Conservation (phyloP, 1,140 invertebrate genomes). For the Calliphora vicina region DNA sequence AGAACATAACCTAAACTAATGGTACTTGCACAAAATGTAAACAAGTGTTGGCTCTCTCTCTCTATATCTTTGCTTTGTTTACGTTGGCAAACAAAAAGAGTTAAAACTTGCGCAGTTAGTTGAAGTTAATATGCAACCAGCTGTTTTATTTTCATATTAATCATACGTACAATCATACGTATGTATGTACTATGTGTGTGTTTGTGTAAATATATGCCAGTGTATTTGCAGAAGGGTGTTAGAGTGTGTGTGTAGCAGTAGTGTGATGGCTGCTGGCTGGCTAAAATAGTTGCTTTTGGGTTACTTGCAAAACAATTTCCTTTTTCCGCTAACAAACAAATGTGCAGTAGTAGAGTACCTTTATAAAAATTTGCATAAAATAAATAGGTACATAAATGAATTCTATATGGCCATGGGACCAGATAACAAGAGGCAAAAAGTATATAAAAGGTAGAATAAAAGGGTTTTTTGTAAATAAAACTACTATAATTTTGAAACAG, state of each 20-base stretch:
- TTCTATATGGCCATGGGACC: too few species aligned
- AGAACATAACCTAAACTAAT: background rate
- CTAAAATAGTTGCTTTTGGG: background rate
- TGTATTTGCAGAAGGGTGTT: too few species aligned
- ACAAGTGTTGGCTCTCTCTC: background rate
- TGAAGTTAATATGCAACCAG: background rate
- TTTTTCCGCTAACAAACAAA: background rate
- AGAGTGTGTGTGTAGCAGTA: too few species aligned
- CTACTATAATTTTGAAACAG: too few species aligned
- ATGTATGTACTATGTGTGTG: too few species aligned
- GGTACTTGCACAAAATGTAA: background rate
- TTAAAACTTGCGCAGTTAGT: background rate
- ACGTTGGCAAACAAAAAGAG: background rate
- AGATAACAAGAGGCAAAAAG: too few species aligned
- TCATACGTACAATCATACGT: background rate
- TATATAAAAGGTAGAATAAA: too few species aligned
- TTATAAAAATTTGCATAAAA: background rate
- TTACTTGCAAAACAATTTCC: conserved; percentile 16
- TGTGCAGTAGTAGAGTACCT: background rate
- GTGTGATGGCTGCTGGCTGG: too few species aligned
- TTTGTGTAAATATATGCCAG: too few species aligned
- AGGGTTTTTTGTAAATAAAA: too few species aligned
- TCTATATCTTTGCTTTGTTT: background rate
- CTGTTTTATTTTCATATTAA: background rate
- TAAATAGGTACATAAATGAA: too few species aligned